A percentile compares a stretch with the other conserved stretches of the same genome.
phyloP scores from a whole-genome alignment of 2,113 vertebrate species.

The Epinephelus lanceolatus region DNA sequence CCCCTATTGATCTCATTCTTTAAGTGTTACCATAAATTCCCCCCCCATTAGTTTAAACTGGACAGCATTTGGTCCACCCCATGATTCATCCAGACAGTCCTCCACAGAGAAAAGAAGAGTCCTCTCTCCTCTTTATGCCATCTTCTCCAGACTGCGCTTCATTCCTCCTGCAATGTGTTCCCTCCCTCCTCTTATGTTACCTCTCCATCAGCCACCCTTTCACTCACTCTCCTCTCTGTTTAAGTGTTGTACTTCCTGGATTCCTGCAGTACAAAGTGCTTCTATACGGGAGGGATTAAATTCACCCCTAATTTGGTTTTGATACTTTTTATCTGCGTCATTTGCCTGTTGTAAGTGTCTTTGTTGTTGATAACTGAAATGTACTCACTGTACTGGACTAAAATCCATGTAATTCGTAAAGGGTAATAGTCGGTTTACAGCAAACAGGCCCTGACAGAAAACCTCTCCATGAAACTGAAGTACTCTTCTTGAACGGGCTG shows the following conservation, averaged over 20 bases:
- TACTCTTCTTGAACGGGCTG: slow-evolving; percentile 14
- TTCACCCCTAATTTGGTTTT: slow-evolving; percentile 82
- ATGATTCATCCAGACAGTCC: slow-evolving; percentile 72
- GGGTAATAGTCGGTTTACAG: slow-evolving; percentile 35
- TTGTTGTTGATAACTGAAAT: slow-evolving; percentile 52
- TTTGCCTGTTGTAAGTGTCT: slow-evolving; percentile 62
- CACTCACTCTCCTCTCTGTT: slow-evolving; percentile 44
- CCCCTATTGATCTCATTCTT: slow-evolving; percentile 83
- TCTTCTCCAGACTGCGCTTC: slow-evolving; percentile 46
- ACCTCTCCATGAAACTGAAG: slow-evolving; percentile 55
- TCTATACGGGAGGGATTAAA: slow-evolving; percentile 73
- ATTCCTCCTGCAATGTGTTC: slow-evolving; percentile 24
- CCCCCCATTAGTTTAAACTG: slow-evolving; percentile 79
- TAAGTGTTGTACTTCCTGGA: slow-evolving; percentile 76
- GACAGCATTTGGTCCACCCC: slow-evolving; percentile 46
- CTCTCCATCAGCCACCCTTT: slow-evolving; percentile 60
- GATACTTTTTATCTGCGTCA: slow-evolving; percentile 60
- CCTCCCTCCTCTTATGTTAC: slow-evolving; percentile 55
- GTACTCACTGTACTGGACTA: slow-evolving; percentile 36
- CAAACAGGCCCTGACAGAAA: slow-evolving; percentile 60
- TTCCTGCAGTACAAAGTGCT: slow-evolving; percentile 78
- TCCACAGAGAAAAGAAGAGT: slow-evolving; percentile 37
- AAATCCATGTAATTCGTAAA: slow-evolving; percentile 33
- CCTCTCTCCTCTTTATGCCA: slow-evolving; percentile 36
- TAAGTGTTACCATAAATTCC: slow-evolving; percentile 87